These are phyloP conservation scores for Orius laevigatus DNA, from an alignment of 1,140 invertebrate genomes.

Conservation along the genomic window DNA sequence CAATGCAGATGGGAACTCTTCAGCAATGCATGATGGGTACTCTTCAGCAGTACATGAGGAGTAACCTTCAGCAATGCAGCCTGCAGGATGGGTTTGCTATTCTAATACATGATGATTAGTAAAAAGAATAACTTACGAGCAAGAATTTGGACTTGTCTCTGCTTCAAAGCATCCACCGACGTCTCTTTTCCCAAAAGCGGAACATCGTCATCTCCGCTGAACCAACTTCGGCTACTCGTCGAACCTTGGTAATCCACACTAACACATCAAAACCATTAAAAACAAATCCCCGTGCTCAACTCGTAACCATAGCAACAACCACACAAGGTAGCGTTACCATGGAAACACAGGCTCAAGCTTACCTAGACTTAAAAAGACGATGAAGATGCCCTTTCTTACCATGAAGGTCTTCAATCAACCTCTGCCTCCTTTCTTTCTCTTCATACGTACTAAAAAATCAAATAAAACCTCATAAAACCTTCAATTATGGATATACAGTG, in stretches of 20 bases:
- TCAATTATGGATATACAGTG: conserved; percentile 1
- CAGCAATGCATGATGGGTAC: too few species aligned
- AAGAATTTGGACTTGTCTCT: conserved; percentile 26
- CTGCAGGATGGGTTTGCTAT: too few species aligned
- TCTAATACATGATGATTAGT: conserved; percentile 8
- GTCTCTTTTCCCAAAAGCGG: conserved; percentile 10
- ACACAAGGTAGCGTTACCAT: not conserved
- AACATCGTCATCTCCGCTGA: conserved; percentile 2
- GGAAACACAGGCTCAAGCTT: not conserved
- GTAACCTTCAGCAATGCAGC: too few species aligned
- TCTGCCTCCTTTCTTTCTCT: conserved; percentile 40
- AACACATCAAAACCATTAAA: not conserved
- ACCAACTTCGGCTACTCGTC: conserved; percentile 15
- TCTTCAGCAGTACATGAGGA: too few species aligned
- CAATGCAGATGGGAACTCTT: too few species aligned
- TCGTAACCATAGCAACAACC: not conserved
- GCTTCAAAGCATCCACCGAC: conserved; percentile 22
- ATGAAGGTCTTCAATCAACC: conserved; percentile 38
- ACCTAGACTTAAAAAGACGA: conserved; percentile 1
- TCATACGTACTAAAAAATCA: conserved; percentile 33
- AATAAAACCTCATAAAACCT: conserved; percentile 2
- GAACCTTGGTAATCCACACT: conserved; percentile 3
- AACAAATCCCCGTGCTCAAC: conserved; percentile 1
- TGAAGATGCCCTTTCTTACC: conserved; percentile 34
- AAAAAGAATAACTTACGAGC: conserved; percentile 16